phyloP scores from a whole-genome alignment of 2,888 invertebrate genomes.

The Tubulanus polymorphus region DNA sequence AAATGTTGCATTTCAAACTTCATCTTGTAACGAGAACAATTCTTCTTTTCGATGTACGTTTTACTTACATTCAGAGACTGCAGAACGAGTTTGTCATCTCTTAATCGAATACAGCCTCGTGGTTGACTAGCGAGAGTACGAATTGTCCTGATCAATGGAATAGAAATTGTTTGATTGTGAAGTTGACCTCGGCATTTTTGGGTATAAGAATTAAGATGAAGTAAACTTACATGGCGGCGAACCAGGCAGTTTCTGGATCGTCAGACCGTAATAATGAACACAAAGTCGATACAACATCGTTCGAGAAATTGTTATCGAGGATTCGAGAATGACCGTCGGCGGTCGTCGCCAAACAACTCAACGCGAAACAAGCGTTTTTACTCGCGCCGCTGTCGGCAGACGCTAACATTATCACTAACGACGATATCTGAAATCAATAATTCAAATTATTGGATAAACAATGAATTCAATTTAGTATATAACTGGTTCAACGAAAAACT shows the following conservation, averaged over 20 bases:
- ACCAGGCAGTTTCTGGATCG: constrained; percentile 52
- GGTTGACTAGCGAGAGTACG: constrained; percentile 49
- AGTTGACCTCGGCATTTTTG: not conserved
- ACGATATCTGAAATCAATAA: constrained; percentile 33
- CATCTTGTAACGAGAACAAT: too few relatives aligned
- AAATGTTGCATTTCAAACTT: too few relatives aligned
- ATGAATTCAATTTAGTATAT: too few relatives aligned
- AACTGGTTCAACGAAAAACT: too few relatives aligned
- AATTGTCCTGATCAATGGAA: constrained; percentile 37
- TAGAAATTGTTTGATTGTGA: not conserved
- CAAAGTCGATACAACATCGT: constrained; percentile 41
- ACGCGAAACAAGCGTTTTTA: constrained; percentile 53
- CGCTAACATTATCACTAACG: constrained; percentile 47
- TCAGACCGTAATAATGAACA: constrained; percentile 37
- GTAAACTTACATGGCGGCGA: constrained; percentile 53
- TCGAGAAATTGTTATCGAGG: constrained; percentile 36
- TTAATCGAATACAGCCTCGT: constrained; percentile 43
- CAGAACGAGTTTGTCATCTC: constrained; percentile 35
- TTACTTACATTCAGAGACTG: constrained; percentile 40
- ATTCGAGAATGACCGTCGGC: constrained; percentile 44
- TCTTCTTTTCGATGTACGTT: too few relatives aligned
- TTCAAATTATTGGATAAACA: too few relatives aligned
- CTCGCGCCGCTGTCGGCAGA: constrained; percentile 48
- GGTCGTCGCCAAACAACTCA: constrained; percentile 52
- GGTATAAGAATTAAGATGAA: too few relatives aligned